Evolutionary conservation across 2,888 invertebrate species (phyloP), one percentile per base, ranked within the genome.

Genomic region (Drosophila colorata): DNA sequence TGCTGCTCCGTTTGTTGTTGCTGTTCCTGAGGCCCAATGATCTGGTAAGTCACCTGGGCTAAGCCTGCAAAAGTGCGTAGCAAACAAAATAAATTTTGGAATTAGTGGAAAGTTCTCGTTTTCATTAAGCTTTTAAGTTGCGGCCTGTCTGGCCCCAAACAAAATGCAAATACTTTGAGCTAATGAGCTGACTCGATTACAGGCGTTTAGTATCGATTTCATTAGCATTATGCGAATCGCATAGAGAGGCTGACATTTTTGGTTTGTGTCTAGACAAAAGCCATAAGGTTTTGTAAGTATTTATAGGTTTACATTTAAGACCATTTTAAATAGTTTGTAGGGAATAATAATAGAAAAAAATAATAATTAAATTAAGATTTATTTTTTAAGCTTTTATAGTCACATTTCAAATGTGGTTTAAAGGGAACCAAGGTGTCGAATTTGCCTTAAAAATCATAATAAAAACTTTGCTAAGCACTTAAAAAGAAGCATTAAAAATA

Each of bases 21-120:
- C 73, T 80, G 84, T 87, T 73, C 84, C 78, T 89, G 90, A 81
- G 80, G 82, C 90, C 92, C 92, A 92, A 90, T 90, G 91, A 89
- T 92, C 92, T 90, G 91, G 96, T 94, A 96, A 95, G 94, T 97
- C 96, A 96, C 96, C 96, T 94, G 96, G 96, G 95, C 96, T 96
- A 94, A 96, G 95, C 96, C 97, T 97, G 94, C 83, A 95, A 95
- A 13, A 56, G n/a, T n/a, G n/a, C n/a, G 9, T 9, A 44, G 7
- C 46, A 8, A 5, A 18, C 11, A 57, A 37, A 31, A 52, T 20
- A 48, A 0, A 44, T 14, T 47, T 4, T 4, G 9, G 16, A 53
- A 68, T 64, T 57, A 70, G 41, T 64, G 3, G 18, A 49, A 40
- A 40, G 8, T 59, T 68, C 31, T 23, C 7, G 4, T 9, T 35